Base-by-base conservation (phyloP, 1,140 invertebrate species). In the Tetragnatha versicolor region DNA sequence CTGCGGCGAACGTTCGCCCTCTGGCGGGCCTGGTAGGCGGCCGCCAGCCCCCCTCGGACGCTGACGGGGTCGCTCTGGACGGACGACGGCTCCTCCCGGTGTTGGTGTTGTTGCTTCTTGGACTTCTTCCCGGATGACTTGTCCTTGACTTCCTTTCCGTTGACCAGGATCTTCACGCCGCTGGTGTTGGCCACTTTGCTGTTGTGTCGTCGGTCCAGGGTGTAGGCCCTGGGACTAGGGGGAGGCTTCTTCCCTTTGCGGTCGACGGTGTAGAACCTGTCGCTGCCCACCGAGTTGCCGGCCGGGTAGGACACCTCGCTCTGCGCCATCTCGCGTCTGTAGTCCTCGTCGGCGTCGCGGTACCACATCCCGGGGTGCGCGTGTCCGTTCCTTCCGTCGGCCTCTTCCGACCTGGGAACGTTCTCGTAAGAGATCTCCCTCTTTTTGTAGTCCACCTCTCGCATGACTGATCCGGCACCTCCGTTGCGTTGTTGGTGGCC, bases 351-450 rank as follows among this genome's bases (percentile, higher is more conserved):
- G 4, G 68, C 75, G 31, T 75, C 68, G n/a, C 69, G 27, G 37
- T 72, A 81, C 80, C 80, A 81, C 10, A 81, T 22, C 17, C 75
- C 66, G 9, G 63, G 42, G 17, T 35, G 35, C 6, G 35, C 53
- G 0, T 61, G 45, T 33, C 25, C n/a, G 20, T 37, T 37, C n/a
- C 29, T 55, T 37, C 70, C 80, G 1, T 65, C 61, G n/a, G n/a
- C n/a, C n/a, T n/a, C n/a, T 33, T 75, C 70, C n/a, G 69, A 73
- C 14, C 68, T n/a, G 4, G 80, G 80, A 12, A 81, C 76, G 47
- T 81, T 81, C 37, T 81, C 80, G 17, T 81, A 81, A 42, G 68
- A 73, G 25, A 79, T 79, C 60, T 79, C 80, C 60, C 70, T 61
- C n/a, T 81, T 81, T 49, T 81, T 78, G 29, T 78, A 72, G 29